phyloP scores from a whole-genome alignment of 2,113 vertebrate genomes.

The Bufo bufo region DNA sequence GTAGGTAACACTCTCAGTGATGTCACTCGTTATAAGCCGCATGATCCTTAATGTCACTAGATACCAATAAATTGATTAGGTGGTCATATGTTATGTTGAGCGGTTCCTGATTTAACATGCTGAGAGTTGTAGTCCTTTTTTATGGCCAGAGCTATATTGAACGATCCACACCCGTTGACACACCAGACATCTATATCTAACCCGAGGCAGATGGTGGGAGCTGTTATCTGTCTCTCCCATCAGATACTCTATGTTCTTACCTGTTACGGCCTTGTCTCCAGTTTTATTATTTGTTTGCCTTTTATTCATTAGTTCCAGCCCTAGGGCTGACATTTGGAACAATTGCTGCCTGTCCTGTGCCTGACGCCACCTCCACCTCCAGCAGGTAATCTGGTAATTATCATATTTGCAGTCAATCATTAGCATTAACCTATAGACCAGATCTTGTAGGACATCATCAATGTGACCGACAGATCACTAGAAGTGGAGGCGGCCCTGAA shows the following conservation, averaged over 20 bases:
- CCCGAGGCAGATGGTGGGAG: conserved; percentile 24
- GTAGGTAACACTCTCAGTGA: too few species aligned
- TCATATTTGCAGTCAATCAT: background rate
- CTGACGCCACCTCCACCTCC: background rate
- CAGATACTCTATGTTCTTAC: background rate
- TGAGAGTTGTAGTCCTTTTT: background rate
- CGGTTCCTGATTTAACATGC: background rate
- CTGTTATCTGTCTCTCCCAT: background rate
- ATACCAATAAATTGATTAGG: background rate
- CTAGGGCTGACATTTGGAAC: background rate
- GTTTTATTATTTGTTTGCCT: conserved; percentile 37
- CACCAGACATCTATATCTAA: background rate
- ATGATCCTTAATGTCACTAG: background rate
- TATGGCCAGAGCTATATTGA: background rate
- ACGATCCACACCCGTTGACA: background rate
- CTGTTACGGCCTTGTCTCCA: background rate
- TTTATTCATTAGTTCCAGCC: background rate
- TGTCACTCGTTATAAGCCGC: too few species aligned
- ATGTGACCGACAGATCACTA: background rate
- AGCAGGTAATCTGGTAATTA: background rate
- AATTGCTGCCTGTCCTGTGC: background rate
- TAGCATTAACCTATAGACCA: background rate
- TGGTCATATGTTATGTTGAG: too few species aligned
- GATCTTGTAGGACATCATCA: background rate
- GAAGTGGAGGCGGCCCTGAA: background rate